Evolutionary conservation across 2,888 invertebrate species (phyloP).

Genomic region (Tetrapedia diversipes): DNA sequence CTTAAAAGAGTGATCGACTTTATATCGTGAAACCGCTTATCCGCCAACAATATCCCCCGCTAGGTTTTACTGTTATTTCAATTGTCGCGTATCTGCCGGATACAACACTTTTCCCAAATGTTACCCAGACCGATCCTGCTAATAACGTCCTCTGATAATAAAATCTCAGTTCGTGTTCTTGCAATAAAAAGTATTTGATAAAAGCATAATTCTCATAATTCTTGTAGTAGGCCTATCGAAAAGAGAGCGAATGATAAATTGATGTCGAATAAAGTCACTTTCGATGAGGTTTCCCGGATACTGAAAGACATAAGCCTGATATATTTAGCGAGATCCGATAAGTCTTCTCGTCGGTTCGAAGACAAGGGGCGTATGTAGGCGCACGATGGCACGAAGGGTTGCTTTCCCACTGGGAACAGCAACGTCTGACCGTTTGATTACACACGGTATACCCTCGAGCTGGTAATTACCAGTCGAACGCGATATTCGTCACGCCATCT

Average conservation of each 20-base stretch:
- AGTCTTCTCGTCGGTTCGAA: constrained; percentile 50
- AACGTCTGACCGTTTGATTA: constrained; percentile 69
- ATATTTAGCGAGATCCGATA: constrained; percentile 53
- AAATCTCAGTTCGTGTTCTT: not conserved
- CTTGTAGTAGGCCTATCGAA: constrained; percentile 22
- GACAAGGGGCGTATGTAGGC: constrained; percentile 30
- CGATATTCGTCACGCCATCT: constrained; percentile 74
- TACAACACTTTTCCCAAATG: no score
- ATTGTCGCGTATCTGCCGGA: no score
- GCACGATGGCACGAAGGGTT: constrained; percentile 51
- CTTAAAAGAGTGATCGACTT: not conserved
- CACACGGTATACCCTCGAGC: constrained; percentile 58
- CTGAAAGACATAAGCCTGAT: constrained; percentile 49
- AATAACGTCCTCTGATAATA: constrained; percentile 11
- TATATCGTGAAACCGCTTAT: no score
- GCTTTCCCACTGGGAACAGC: constrained; percentile 64
- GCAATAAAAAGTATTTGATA: not conserved
- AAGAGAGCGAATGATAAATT: constrained; percentile 30
- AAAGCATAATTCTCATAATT: constrained; percentile 16
- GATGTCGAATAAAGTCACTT: constrained; percentile 41
- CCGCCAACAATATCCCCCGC: no score
- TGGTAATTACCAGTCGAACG: constrained; percentile 70
- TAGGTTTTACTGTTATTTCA: no score
- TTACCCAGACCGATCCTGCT: no score
- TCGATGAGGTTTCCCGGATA: constrained; percentile 38